Base-by-base conservation (phyloP, 2,888 invertebrate genomes). In the Orchesella flavescens region DNA sequence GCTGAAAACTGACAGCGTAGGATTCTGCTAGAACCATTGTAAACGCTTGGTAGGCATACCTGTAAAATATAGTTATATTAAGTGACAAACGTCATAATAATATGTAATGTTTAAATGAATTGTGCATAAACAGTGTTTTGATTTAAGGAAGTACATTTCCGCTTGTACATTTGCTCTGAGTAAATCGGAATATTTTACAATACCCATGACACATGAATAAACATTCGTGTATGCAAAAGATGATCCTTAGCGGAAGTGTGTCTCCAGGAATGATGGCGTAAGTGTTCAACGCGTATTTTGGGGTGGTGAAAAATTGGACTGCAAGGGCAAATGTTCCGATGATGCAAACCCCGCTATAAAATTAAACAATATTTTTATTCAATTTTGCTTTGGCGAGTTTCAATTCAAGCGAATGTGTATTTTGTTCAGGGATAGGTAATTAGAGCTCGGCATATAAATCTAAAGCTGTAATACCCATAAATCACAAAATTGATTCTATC, bases 201-300 rank as follows among this genome's bases (percentile, higher is more conserved):
- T n/a, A n/a, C 3, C 66, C 65, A 21, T 65, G 75, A 55, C 75
- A 49, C 65, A 76, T 65, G 66, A 66, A 76, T 0, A 55, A 10
- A 19, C 75, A 76, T 43, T 76, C 75, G 24, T 76, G 75, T 9
- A 76, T n/a, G 55, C 75, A 76, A 19, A 76, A 76, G 5, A 76
- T 76, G 34, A 76, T 55, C 4, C 75, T 49, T 12, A 76, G 75
- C 0, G 23, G 66, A 1, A 66, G 66, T 21, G 49, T 76, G n/a
- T 76, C 75, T 9, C 17, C 53, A 4, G 75, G 66, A 34, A 76
- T 17, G 17, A 76, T 76, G 12, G 75, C 75, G 17, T 76, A 76
- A 7, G 66, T 76, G 15, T 76, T 76, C 7, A 76, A n/a, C 15
- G 66, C 75, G 34, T 76, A 76, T 43, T 76, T 76, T n/a, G 75